These are phyloP conservation scores for Thalassaphorura encarpata DNA, from an alignment of 1,140 invertebrate genomes.

Conservation along the genomic window DNA sequence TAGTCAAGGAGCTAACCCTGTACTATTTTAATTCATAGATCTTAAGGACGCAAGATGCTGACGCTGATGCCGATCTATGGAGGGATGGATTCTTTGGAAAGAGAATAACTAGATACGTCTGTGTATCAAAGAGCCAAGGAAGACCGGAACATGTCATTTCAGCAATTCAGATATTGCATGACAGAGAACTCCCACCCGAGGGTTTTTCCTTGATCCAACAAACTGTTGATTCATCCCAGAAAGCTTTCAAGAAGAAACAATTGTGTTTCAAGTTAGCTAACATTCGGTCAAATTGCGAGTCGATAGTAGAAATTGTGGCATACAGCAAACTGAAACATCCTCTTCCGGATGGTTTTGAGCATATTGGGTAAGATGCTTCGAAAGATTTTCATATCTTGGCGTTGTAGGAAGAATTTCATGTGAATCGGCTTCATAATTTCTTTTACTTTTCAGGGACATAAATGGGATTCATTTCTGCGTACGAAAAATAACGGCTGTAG, in stretches of 20 bases:
- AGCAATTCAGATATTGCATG: conserved; percentile 38
- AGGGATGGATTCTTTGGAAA: conserved; percentile 42
- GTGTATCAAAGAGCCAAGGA: conserved; percentile 39
- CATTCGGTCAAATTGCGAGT: conserved; percentile 37
- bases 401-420: not conserved
- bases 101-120: conserved; percentile 41
- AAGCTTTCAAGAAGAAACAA: conserved; percentile 41
- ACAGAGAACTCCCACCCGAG: conserved; percentile 40
- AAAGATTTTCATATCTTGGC: not conserved
- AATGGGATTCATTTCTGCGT: conserved; percentile 37
- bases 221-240: conserved; percentile 39
- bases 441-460: conserved; percentile 35
- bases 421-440: not conserved
- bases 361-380: conserved; percentile 36
- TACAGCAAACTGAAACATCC: conserved; percentile 37
- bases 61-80: conserved; percentile 43
- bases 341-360: conserved; percentile 40
- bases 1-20: not conserved
- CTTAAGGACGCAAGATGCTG: conserved; percentile 38
- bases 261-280: conserved; percentile 38
- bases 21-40: conserved; percentile 19
- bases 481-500: conserved; percentile 28
- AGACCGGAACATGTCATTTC: conserved; percentile 39
- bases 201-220: conserved; percentile 39
- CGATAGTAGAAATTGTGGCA: conserved; percentile 41